A percentile compares a stretch with the other conserved stretches of the same genome.
phyloP scores from a whole-genome alignment of 2,888 invertebrate species.

The Phasia obesa region DNA sequence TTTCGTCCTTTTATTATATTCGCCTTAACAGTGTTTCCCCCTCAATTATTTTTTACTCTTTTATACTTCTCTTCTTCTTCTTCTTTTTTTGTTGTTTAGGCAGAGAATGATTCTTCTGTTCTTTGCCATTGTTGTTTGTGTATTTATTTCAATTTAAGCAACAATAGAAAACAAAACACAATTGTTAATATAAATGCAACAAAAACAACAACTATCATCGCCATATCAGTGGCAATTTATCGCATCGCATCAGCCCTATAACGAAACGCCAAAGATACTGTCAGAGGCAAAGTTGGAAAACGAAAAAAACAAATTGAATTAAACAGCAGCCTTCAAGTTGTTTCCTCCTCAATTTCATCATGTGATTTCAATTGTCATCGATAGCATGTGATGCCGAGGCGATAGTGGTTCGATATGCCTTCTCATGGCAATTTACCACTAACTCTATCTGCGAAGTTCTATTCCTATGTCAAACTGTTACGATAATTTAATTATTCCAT shows the following conservation, averaged over 20 bases:
- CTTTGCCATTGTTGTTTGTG: constrained; percentile 52
- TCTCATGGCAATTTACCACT: too few species aligned
- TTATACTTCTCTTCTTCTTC: too few species aligned
- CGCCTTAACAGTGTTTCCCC: constrained; percentile 1
- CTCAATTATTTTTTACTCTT: constrained; percentile 7
- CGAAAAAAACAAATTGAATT: constrained; percentile 2
- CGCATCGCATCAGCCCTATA: constrained; percentile 23
- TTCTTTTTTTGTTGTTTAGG: constrained; percentile 34
- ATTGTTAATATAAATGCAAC: constrained; percentile 28
- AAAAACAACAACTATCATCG: constrained; percentile 36
- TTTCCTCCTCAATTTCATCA: too few species aligned
- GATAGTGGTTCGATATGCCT: not conserved
- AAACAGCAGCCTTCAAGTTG: not conserved
- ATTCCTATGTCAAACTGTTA: too few species aligned
- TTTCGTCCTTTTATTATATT: constrained; percentile 45
- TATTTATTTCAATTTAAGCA: constrained; percentile 59
- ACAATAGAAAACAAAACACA: constrained; percentile 34
- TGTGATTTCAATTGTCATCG: constrained; percentile 23
- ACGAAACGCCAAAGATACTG: not conserved
- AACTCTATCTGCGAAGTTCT: too few species aligned
- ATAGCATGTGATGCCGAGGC: constrained; percentile 4
- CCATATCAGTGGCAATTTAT: constrained; percentile 47
- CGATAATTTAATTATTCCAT: too few species aligned
- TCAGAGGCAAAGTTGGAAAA: not conserved
- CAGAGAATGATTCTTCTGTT: constrained; percentile 55